These are phyloP conservation scores for Drosophila paramelanica DNA, from an alignment of 2,888 invertebrate species.

Conservation along the genomic window DNA sequence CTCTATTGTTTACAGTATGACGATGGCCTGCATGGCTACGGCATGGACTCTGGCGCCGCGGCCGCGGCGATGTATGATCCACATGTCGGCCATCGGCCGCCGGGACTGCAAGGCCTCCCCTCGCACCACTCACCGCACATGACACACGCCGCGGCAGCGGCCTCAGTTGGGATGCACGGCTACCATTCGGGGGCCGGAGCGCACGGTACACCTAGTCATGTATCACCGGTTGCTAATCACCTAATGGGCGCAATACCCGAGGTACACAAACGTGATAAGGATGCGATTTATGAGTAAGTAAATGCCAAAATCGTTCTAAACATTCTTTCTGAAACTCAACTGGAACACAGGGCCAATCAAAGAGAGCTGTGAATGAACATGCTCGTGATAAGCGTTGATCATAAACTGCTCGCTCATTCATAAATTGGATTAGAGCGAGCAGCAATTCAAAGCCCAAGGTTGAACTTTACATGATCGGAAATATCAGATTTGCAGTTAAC, in stretches of 20 bases:
- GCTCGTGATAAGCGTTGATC: constrained; percentile 43
- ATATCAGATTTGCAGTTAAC: neutral
- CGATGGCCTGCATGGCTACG: constrained; percentile 96
- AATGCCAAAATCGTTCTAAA: constrained; percentile 15
- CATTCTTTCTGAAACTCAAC: neutral
- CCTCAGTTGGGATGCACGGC: constrained; percentile 87
- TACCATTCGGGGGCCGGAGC: constrained; percentile 86
- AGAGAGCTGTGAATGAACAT: constrained; percentile 31
- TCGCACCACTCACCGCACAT: constrained; percentile 93
- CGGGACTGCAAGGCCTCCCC: constrained; percentile 87
- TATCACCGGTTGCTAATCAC: constrained; percentile 93
- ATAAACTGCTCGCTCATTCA: constrained; percentile 43
- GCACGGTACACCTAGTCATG: constrained; percentile 89
- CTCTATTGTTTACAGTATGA: constrained; percentile 90
- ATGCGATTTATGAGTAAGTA: constrained; percentile 99
- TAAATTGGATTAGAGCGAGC: constrained; percentile 34
- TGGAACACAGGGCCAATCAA: constrained; percentile 6
- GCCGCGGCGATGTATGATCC: constrained; percentile 90
- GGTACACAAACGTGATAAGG: constrained; percentile 98
- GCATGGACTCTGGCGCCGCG: constrained; percentile 89
- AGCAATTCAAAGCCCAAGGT: neutral
- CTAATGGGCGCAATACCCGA: constrained; percentile 94
- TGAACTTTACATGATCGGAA: neutral
- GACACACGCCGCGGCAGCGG: constrained; percentile 88
- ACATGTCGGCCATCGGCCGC: constrained; percentile 88